Base-by-base conservation (phyloP, 1,140 invertebrate species). In the Atta cephalotes region DNA sequence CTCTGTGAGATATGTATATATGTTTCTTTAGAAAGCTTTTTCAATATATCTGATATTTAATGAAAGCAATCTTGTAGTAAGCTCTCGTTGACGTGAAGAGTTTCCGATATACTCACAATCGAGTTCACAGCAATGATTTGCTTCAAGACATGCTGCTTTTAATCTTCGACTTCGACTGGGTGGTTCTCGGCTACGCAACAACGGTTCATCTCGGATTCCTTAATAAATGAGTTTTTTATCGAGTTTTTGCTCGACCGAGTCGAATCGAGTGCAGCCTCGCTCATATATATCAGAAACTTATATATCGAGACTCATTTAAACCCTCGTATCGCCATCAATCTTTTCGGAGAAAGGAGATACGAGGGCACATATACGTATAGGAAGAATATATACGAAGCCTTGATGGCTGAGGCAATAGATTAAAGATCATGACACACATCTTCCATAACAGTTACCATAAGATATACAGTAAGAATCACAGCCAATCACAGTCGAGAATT, bases 221-320 rank as follows among this genome's bases (percentile, higher is more conserved):
- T 81, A 86, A 86, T 81, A 86, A 86, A 81, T 65, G 65, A 81
- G 77, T 81, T 71, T 85, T 85, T 85, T 85, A 85, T 85, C 81
- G 71, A 80, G 25, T 81, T 80, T 80, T 39, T 35, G 39, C 14
- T 70, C 21, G 63, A 80, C 63, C 39, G 53, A 63, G 28, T n/a
- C 31, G 65, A 18, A 1, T 9, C 35, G 35, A 70, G 35, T 28
- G 5, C 45, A 39, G 6, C 14, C 6, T 3, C n/a, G 60, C 45
- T 65, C 45, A 25, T 71, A 16, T 63, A 62, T 28, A 72, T 72
- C 78, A 56, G 21, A 31, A 82, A 82, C 56, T 87, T 82, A 53
- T 68, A 70, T 66, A 56, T 25, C 25, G 35, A 68, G 53, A 45
- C 53, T 62, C 66, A 49, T 86, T 71, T 39, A 28, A 81, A 86